Conservation (phyloP, 1,140 invertebrate genomes). For the Oscheius sp. region DNA sequence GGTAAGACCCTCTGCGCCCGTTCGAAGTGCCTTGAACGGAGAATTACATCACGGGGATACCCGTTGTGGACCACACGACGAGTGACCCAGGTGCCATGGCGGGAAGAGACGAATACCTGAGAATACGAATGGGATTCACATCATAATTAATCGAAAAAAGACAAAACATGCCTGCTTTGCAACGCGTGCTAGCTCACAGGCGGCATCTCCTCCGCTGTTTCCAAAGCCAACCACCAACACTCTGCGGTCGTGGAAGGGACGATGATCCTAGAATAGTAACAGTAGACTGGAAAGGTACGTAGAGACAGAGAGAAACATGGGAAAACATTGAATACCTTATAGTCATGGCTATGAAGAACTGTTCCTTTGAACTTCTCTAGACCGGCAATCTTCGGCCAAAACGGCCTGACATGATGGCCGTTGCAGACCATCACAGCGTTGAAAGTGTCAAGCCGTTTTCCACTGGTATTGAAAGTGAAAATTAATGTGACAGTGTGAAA, state of each 20-base stretch:
- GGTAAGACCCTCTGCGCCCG: not conserved
- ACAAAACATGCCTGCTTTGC: not conserved
- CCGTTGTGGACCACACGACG: not conserved
- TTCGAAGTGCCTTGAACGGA: not conserved
- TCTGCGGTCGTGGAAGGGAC: not conserved
- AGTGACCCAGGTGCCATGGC: not conserved
- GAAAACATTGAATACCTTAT: no score
- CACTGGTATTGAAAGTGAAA: not conserved
- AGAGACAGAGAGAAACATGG: no score
- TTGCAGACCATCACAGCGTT: not conserved
- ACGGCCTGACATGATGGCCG: constrained; percentile 2
- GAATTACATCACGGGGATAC: not conserved
- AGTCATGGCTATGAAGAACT: not conserved
- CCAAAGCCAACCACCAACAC: not conserved
- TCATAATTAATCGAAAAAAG: no score
- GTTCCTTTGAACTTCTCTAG: not conserved
- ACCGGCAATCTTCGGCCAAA: not conserved
- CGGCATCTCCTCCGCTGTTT: not conserved
- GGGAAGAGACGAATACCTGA: not conserved
- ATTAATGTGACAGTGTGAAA: no score
- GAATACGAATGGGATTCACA: not conserved
- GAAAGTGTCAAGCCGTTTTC: not conserved
- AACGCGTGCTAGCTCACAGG: not conserved
- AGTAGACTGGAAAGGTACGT: not conserved
- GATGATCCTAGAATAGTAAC: not conserved